These are phyloP conservation scores for Lethocerus indicus DNA, from an alignment of 1,140 invertebrate genomes.

Conservation along the genomic window DNA sequence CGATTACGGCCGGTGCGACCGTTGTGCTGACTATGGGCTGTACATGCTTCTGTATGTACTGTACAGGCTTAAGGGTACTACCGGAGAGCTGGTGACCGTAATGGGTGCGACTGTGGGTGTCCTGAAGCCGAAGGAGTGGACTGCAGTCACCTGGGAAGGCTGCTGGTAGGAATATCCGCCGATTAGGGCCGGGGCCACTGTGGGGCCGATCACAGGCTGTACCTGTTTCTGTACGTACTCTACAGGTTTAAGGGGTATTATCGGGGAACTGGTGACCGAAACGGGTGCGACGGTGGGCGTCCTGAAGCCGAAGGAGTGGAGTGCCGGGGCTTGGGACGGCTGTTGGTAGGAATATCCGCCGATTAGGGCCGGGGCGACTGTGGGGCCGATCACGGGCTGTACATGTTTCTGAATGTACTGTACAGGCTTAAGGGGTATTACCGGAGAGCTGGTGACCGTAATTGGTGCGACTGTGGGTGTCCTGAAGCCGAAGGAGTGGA, in stretches of 20 bases:
- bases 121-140: conserved; percentile 1
- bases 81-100: too few species aligned
- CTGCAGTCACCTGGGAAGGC: conserved; percentile 6
- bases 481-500: not conserved
- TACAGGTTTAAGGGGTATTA: too few species aligned
- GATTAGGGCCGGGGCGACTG: not conserved
- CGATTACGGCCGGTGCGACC: not conserved
- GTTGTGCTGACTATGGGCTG: not conserved
- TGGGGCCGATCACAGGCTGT: not conserved
- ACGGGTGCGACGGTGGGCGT: too few species aligned
- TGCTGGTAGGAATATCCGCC: conserved; percentile 6
- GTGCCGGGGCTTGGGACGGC: not conserved
- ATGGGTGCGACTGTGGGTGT: too few species aligned
- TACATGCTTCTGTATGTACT: not conserved
- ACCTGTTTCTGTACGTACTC: not conserved
- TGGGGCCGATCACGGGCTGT: not conserved
- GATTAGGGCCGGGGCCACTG: not conserved
- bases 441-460: conserved; percentile 9
- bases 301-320: too few species aligned
- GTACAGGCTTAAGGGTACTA: too few species aligned
- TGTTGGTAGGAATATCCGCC: not conserved
- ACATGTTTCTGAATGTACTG: conserved; percentile 11
- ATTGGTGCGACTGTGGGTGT: conserved; percentile 2
- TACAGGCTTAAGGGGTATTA: conserved; percentile 12
- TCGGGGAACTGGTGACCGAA: too few species aligned